Percentiles rank a stretch among this genome's conserved stretches.
These are phyloP conservation scores for Lophius americanus DNA, from an alignment of 2,797 vertebrate genomes.

Conservation along the genomic window DNA sequence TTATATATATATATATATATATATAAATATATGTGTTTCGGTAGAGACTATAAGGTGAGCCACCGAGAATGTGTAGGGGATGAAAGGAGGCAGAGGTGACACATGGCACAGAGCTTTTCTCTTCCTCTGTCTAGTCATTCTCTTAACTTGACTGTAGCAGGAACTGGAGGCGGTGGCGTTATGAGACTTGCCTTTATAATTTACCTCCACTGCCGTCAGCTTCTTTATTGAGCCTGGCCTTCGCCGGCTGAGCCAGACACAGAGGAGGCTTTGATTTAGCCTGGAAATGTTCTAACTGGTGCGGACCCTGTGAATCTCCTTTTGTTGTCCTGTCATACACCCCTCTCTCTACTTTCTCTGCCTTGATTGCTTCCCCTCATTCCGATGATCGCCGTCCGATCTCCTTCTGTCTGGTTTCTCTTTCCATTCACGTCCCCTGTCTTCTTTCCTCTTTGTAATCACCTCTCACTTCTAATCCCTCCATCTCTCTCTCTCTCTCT, in stretches of 20 bases:
- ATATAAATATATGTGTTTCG: neutral
- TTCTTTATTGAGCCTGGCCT: slow-evolving; percentile 68
- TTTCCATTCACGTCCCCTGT: slow-evolving; percentile 5
- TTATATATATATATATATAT: too few species aligned
- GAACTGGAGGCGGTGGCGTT: slow-evolving; percentile 58
- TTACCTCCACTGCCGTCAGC: slow-evolving; percentile 44
- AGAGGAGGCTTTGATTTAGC: slow-evolving; percentile 66
- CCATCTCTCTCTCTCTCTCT: slow-evolving; percentile 2
- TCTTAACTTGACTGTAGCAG: slow-evolving; percentile 52
- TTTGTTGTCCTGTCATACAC: slow-evolving; percentile 48
- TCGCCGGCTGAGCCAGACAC: slow-evolving; percentile 58
- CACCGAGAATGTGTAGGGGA: slow-evolving; percentile 1
- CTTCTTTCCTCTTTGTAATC: slow-evolving; percentile 7
- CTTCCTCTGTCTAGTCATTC: slow-evolving; percentile 37
- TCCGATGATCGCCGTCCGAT: slow-evolving; percentile 22
- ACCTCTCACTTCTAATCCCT: neutral
- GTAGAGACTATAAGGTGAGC: slow-evolving; percentile 7
- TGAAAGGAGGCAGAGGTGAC: slow-evolving; percentile 25
- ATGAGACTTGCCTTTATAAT: slow-evolving; percentile 64
- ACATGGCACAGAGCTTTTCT: slow-evolving; percentile 23
- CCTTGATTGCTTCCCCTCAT: slow-evolving; percentile 22
- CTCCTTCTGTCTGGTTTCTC: slow-evolving; percentile 15
- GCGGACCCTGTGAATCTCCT: slow-evolving; percentile 59
- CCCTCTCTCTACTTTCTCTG: slow-evolving; percentile 7
- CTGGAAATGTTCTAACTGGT: slow-evolving; percentile 47